phyloP scores from a whole-genome alignment of 2,888 invertebrate genomes.

The Diaperis boleti region DNA sequence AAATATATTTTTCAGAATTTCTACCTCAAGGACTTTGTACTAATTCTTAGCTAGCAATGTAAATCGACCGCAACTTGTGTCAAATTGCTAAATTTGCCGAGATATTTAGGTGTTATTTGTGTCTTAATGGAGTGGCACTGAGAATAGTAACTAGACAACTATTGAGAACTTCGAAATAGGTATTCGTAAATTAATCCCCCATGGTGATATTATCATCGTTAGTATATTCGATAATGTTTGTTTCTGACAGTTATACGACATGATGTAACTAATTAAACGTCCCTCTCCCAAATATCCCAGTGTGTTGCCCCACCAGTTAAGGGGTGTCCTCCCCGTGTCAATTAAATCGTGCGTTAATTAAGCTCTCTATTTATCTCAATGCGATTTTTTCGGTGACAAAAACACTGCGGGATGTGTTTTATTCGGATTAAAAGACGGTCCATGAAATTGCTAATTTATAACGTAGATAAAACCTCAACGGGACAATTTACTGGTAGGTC shows the following conservation, averaged over 20 bases:
- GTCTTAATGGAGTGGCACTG: conserved; percentile 24
- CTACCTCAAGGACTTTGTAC: no score
- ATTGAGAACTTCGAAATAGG: conserved; percentile 40
- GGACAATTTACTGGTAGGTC: no score
- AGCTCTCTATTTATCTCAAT: conserved; percentile 31
- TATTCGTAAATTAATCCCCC: conserved; percentile 43
- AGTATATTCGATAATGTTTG: conserved; percentile 41
- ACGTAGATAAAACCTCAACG: no score
- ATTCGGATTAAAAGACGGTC: conserved; percentile 6
- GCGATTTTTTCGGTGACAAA: conserved; percentile 17
- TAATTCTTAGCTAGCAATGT: no score
- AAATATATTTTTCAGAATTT: no score
- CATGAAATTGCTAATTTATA: no score
- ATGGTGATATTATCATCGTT: conserved; percentile 37
- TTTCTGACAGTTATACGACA: conserved; percentile 43
- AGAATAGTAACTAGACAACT: conserved; percentile 33
- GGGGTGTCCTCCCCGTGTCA: conserved; percentile 33
- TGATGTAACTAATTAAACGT: conserved; percentile 43
- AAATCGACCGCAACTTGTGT: background rate
- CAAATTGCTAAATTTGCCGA: background rate
- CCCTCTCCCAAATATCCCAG: conserved; percentile 37
- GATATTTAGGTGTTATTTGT: background rate
- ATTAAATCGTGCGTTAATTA: conserved; percentile 37
- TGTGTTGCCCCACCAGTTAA: conserved; percentile 33
- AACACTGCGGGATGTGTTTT: background rate